phyloP scores from a whole-genome alignment of 2,888 invertebrate genomes.

The Hirudinaria manillensis region DNA sequence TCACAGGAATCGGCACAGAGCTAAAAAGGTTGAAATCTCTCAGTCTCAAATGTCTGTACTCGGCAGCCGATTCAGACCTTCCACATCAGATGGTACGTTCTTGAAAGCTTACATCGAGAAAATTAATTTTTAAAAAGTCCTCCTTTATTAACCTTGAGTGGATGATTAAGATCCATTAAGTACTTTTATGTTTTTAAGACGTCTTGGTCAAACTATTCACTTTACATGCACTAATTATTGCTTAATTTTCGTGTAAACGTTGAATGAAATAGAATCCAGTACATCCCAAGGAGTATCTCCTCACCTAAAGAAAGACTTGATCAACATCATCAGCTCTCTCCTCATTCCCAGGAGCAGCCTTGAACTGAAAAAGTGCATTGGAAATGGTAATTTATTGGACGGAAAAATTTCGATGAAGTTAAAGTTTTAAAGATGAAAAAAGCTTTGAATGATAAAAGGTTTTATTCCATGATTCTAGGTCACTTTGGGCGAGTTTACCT shows the following conservation, averaged over 20 bases:
- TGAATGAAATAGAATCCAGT: too few species aligned
- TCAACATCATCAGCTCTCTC: constrained; percentile 11
- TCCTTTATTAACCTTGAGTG: too few species aligned
- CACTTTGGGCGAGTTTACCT: constrained; percentile 40
- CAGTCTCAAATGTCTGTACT: constrained; percentile 6
- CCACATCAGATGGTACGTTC: not conserved
- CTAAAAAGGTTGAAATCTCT: not conserved
- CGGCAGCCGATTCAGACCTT: not conserved
- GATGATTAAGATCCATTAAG: too few species aligned
- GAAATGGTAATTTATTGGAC: constrained; percentile 10
- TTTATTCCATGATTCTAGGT: constrained; percentile 31
- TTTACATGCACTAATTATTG: too few species aligned
- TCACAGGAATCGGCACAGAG: not conserved
- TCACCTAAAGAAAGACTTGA: constrained; percentile 15
- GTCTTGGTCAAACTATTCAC: too few species aligned
- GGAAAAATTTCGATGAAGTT: not conserved
- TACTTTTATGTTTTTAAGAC: too few species aligned
- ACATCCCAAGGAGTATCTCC: not conserved
- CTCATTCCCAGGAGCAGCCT: constrained; percentile 17
- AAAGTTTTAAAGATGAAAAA: constrained; percentile 26
- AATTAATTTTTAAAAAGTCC: too few species aligned
- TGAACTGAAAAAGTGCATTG: constrained; percentile 21
- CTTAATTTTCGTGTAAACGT: too few species aligned
- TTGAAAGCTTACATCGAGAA: not conserved
- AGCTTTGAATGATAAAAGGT: constrained; percentile 9